phyloP scores from a whole-genome alignment of 2,113 vertebrate species.

The Leptobrachium ailaonicum region DNA sequence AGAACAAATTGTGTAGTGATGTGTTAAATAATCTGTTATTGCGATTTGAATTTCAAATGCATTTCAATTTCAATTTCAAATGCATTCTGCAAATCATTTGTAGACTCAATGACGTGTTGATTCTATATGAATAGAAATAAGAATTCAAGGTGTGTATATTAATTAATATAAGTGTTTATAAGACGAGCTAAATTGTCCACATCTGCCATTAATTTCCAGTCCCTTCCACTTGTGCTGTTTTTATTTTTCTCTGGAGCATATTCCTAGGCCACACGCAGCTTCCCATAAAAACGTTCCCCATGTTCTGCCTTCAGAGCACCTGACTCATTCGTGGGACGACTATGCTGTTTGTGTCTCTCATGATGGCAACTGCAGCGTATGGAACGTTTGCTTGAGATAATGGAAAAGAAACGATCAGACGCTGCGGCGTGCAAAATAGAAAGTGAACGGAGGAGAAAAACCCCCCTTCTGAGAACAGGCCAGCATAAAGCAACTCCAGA shows the following conservation, averaged over 20 bases:
- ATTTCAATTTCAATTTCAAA: too few relatives aligned
- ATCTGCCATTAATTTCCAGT: constrained; percentile 1
- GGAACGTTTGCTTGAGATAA: constrained; percentile 52
- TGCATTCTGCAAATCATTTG: too few relatives aligned
- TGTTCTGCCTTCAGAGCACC: neutral
- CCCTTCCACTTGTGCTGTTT: neutral
- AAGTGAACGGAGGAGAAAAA: constrained; percentile 56
- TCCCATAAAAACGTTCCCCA: neutral
- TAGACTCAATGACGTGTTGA: too few relatives aligned
- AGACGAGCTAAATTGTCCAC: neutral
- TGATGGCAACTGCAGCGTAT: constrained; percentile 40
- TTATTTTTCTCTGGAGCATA: neutral
- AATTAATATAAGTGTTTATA: too few relatives aligned
- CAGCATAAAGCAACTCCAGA: constrained; percentile 62
- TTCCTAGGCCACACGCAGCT: neutral
- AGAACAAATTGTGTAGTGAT: too few relatives aligned
- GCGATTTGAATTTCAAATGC: too few relatives aligned
- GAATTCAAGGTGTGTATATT: too few relatives aligned
- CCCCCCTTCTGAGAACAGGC: constrained; percentile 52
- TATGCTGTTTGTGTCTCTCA: constrained; percentile 18
- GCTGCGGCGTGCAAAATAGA: constrained; percentile 53
- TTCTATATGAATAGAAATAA: too few relatives aligned
- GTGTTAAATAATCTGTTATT: too few relatives aligned
- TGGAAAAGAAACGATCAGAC: constrained; percentile 45
- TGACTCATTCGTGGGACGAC: neutral